A percentile compares a stretch with the other conserved stretches of the same genome.
These are phyloP conservation scores for Cephalopholis sonnerati DNA, from an alignment of 2,113 vertebrate genomes.

Conservation along the genomic window DNA sequence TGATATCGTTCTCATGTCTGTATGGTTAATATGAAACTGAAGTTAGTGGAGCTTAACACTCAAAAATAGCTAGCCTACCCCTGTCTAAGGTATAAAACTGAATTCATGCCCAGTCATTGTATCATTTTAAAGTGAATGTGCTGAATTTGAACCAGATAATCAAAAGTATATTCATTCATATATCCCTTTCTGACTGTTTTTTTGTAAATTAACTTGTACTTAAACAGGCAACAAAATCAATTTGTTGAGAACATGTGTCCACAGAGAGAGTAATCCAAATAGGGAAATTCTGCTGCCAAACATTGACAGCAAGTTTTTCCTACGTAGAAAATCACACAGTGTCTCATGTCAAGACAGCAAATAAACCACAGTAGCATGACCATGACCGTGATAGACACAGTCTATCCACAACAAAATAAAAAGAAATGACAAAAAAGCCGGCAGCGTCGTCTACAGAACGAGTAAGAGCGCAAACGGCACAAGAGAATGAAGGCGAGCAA, in stretches of 20 bases:
- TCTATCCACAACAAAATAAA: constrained; percentile 31
- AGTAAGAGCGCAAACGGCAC: constrained; percentile 12
- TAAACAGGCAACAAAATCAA: not conserved
- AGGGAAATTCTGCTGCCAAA: not conserved
- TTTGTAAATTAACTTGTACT: not conserved
- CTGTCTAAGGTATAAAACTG: not conserved
- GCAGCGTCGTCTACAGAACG: constrained; percentile 34
- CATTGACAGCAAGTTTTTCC: not conserved
- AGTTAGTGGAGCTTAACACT: not conserved
- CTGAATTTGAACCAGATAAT: not conserved
- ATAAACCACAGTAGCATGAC: constrained; percentile 20
- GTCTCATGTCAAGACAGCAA: constrained; percentile 11
- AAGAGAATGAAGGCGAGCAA: constrained; percentile 44
- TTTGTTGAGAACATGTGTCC: not conserved
- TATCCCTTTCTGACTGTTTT: not conserved
- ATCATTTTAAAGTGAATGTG: not conserved
- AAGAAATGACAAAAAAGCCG: constrained; percentile 41
- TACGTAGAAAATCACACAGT: constrained; percentile 6
- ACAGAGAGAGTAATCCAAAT: not conserved
- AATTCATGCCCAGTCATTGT: not conserved
- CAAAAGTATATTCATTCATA: not conserved
- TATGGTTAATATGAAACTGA: not conserved
- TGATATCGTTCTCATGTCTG: not conserved
- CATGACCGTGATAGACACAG: constrained; percentile 38
- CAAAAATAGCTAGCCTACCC: not conserved